These are phyloP conservation scores for Netelia melanura DNA, from an alignment of 2,888 invertebrate genomes.

Conservation along the genomic window DNA sequence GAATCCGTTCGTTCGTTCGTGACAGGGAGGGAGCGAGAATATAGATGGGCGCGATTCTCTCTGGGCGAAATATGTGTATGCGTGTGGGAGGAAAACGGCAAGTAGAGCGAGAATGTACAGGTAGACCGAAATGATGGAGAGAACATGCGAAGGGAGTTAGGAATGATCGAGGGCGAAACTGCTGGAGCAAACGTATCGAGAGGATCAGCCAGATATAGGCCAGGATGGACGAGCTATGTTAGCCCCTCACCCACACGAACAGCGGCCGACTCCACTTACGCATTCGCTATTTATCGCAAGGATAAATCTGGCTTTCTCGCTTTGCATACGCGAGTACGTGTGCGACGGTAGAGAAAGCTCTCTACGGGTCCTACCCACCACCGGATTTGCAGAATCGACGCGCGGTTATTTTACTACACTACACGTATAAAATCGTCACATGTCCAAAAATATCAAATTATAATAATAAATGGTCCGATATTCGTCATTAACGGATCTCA, in stretches of 20 bases:
- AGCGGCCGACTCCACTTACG: slow-evolving; percentile 63
- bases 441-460: too few relatives aligned
- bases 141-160: slow-evolving; percentile 46
- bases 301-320: slow-evolving; percentile 70
- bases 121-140: slow-evolving; percentile 19
- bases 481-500: neutral
- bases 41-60: neutral
- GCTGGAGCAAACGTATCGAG: slow-evolving; percentile 58
- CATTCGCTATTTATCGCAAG: slow-evolving; percentile 70
- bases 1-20: neutral
- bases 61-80: neutral
- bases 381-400: slow-evolving; percentile 25
- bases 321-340: slow-evolving; percentile 66
- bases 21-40: neutral
- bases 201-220: slow-evolving; percentile 50
- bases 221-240: slow-evolving; percentile 22
- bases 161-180: slow-evolving; percentile 52
- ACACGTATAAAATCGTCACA: too few relatives aligned
- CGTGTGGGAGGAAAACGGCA: neutral
- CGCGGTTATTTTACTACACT: slow-evolving; percentile 25
- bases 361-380: slow-evolving; percentile 16
- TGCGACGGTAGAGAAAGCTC: slow-evolving; percentile 53
- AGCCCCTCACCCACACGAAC: slow-evolving; percentile 3
- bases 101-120: slow-evolving; percentile 2
- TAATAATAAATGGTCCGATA: neutral